Percentiles rank a stretch among this genome's conserved stretches.
Conservation (phyloP, 2,113 vertebrate species). For the Oenanthe melanoleuca region DNA sequence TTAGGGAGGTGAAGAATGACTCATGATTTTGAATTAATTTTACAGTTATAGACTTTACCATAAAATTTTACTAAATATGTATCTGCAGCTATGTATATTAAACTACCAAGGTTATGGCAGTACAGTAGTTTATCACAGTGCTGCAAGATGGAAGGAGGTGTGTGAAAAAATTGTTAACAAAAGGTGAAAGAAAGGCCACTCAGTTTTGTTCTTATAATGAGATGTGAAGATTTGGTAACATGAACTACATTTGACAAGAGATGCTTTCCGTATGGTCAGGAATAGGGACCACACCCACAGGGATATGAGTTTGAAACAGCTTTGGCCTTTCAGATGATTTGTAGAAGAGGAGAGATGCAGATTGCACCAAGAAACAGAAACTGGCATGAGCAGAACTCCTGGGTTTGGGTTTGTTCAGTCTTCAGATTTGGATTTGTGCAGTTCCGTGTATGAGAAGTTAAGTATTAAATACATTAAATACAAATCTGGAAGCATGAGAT, state of each 20-base stretch:
- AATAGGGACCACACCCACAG: background rate
- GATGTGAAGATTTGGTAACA: background rate
- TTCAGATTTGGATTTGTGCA: background rate
- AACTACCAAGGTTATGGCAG: background rate
- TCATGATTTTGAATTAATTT: background rate
- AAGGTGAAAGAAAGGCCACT: background rate
- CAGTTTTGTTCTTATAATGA: background rate
- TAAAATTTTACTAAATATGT: background rate
- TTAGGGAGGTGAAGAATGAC: background rate
- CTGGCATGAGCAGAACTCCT: background rate
- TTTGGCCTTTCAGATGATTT: background rate
- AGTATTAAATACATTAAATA: background rate
- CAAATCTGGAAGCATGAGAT: background rate
- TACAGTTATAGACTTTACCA: background rate
- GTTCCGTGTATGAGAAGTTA: background rate
- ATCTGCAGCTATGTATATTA: background rate
- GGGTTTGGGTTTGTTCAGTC: background rate
- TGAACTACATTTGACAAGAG: background rate
- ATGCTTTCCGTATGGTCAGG: background rate
- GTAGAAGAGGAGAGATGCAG: background rate
- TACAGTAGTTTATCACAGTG: background rate
- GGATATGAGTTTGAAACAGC: rapidly evolving
- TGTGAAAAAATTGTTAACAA: background rate
- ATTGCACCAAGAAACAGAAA: background rate
- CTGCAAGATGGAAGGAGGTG: background rate